A percentile compares a stretch with the other conserved stretches of the same genome.
Evolutionary conservation across 1,140 invertebrate species (phyloP).

Genomic region (Danaus plexippus): DNA sequence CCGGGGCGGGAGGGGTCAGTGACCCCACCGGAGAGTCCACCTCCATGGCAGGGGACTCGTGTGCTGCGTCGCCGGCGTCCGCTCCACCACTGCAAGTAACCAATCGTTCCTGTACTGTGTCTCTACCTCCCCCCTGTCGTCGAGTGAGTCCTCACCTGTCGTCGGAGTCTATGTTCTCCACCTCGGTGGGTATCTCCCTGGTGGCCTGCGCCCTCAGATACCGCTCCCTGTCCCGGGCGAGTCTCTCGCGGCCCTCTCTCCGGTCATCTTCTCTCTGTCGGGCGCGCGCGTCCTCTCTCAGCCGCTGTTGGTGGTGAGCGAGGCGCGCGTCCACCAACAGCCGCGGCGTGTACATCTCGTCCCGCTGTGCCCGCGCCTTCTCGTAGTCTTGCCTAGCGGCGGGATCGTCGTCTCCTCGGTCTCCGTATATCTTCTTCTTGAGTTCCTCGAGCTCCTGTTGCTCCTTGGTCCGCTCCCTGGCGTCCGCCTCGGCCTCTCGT

Average conservation of each 20-base stretch:
- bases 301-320: slow-evolving; percentile 70
- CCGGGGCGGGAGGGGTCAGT: slow-evolving; percentile 6
- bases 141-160: slow-evolving; percentile 45
- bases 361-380: slow-evolving; percentile 79
- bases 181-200: slow-evolving; percentile 75
- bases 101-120: no score
- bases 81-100: slow-evolving; percentile 23
- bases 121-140: background rate
- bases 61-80: slow-evolving; percentile 9
- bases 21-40: slow-evolving; percentile 7
- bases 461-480: slow-evolving; percentile 90
- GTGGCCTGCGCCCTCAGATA: slow-evolving; percentile 68
- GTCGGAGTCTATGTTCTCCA: slow-evolving; percentile 79
- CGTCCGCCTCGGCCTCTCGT: slow-evolving; percentile 92
- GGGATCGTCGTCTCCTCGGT: slow-evolving; percentile 74
- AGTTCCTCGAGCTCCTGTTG: slow-evolving; percentile 94
- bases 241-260: slow-evolving; percentile 52
- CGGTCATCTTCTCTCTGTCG: slow-evolving; percentile 67
- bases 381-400: slow-evolving; percentile 37
- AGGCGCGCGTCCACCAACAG: slow-evolving; percentile 80
- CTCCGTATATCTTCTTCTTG: slow-evolving; percentile 85
- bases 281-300: slow-evolving; percentile 72
- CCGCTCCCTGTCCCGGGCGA: slow-evolving; percentile 49
- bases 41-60: slow-evolving; percentile 16
- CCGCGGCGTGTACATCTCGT: slow-evolving; percentile 88